Evolutionary conservation across 2,888 invertebrate genomes (phyloP).

Genomic region (Euplexia lucipara): DNA sequence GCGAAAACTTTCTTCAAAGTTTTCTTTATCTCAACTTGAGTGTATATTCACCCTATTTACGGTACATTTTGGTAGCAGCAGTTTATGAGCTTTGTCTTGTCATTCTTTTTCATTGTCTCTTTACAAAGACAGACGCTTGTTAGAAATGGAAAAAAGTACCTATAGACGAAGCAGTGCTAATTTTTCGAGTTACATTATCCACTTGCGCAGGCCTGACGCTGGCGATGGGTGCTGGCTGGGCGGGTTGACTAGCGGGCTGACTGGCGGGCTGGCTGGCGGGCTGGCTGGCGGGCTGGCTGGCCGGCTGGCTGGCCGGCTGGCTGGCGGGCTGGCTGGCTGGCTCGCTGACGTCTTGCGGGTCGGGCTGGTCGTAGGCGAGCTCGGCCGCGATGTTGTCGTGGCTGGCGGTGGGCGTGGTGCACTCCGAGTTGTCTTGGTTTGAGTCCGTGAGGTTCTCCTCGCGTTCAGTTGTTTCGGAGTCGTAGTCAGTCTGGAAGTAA

Average conservation of each 20-base stretch:
- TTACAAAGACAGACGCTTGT: too few species aligned
- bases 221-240: conserved; percentile 25
- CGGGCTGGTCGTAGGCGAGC: conserved; percentile 77
- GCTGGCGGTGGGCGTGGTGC: conserved; percentile 89
- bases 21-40: too few species aligned
- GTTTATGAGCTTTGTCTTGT: too few species aligned
- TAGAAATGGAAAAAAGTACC: too few species aligned
- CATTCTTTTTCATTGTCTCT: too few species aligned
- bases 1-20: too few species aligned
- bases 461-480: conserved; percentile 88
- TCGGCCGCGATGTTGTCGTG: conserved; percentile 88
- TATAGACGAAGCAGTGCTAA: conserved; percentile 87
- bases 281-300: conserved; percentile 40
- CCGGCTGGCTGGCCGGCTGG: conserved; percentile 68
- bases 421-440: conserved; percentile 89
- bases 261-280: conserved; percentile 56
- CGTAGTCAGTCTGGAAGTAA: conserved; percentile 85
- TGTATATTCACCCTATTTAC: too few species aligned
- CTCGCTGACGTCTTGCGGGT: conserved; percentile 47
- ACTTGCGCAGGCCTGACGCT: conserved; percentile 42
- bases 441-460: conserved; percentile 89
- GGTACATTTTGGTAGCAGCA: too few species aligned
- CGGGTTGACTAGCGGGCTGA: conserved; percentile 26
- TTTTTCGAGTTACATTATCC: conserved; percentile 79
- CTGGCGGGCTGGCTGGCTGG: conserved; percentile 22